Conservation (phyloP, 2,113 vertebrate species). For the Smithornis capensis region DNA sequence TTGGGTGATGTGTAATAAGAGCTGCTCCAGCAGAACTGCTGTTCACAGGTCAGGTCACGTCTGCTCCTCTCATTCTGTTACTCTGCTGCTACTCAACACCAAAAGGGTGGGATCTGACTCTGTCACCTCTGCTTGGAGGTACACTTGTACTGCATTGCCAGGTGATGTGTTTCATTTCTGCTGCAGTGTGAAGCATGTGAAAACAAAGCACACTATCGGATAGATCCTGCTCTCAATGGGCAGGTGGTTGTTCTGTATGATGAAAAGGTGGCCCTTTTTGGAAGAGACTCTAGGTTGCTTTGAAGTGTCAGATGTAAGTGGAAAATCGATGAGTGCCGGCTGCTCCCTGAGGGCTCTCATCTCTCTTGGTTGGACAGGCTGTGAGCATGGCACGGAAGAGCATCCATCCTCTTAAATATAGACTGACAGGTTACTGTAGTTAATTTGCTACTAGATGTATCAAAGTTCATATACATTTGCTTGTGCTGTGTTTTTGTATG, state of each 20-base stretch:
- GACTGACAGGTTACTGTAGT: not conserved
- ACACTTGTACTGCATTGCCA: not conserved
- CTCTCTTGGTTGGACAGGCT: not conserved
- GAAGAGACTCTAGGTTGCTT: not conserved
- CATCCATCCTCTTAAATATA: not conserved
- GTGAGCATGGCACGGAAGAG: not conserved
- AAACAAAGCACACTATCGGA: not conserved
- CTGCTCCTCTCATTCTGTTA: not conserved
- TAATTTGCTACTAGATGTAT: not conserved
- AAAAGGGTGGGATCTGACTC: not conserved
- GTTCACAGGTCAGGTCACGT: fast-evolving
- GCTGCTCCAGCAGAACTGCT: not conserved
- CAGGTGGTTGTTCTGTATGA: not conserved
- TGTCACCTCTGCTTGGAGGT: fast-evolving
- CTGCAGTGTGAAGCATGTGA: not conserved
- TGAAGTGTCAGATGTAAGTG: not conserved
- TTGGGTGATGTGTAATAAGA: not conserved
- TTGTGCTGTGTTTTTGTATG: not conserved
- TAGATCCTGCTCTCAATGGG: not conserved
- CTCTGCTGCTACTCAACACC: fast-evolving
- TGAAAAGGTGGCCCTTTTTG: not conserved
- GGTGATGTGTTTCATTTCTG: not conserved
- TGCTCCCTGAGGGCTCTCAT: not conserved
- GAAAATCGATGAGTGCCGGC: not conserved
- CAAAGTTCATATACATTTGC: not conserved